A percentile compares a stretch with the other conserved stretches of the same genome.
phyloP scores from a whole-genome alignment of 2,888 invertebrate genomes.

The Thereva unica region DNA sequence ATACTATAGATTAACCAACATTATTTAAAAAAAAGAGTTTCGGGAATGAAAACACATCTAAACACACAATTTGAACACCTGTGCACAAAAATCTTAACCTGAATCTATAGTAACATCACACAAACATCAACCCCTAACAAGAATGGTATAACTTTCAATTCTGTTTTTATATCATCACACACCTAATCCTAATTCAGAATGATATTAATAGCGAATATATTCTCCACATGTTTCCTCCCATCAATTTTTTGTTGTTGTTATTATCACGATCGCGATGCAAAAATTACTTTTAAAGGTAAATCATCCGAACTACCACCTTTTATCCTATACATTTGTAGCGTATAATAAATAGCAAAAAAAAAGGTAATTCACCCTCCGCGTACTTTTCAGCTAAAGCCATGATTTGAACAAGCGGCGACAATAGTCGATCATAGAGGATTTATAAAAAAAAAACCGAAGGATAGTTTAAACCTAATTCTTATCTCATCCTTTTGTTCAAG shows the following conservation, averaged over 20 bases:
- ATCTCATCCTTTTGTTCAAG: slow-evolving; percentile 32
- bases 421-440: slow-evolving; percentile 6
- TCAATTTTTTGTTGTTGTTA: not conserved
- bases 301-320: slow-evolving; percentile 21
- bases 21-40: too few relatives aligned
- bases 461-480: slow-evolving; percentile 36
- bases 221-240: not conserved
- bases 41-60: too few relatives aligned
- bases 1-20: too few relatives aligned
- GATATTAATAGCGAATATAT: not conserved
- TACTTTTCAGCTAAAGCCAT: slow-evolving; percentile 7
- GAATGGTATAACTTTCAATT: too few relatives aligned
- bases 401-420: slow-evolving; percentile 17
- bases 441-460: slow-evolving; percentile 21
- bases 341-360: not conserved
- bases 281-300: slow-evolving; percentile 10
- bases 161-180: too few relatives aligned
- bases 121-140: too few relatives aligned
- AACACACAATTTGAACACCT: too few relatives aligned
- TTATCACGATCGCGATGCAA: not conserved
- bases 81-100: too few relatives aligned
- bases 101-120: too few relatives aligned
- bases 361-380: slow-evolving; percentile 16
- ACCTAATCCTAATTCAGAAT: slow-evolving; percentile 2
- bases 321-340: slow-evolving; percentile 1